These are phyloP conservation scores for Odontocerum albicorne DNA, from an alignment of 2,888 invertebrate genomes.

Conservation along the genomic window DNA sequence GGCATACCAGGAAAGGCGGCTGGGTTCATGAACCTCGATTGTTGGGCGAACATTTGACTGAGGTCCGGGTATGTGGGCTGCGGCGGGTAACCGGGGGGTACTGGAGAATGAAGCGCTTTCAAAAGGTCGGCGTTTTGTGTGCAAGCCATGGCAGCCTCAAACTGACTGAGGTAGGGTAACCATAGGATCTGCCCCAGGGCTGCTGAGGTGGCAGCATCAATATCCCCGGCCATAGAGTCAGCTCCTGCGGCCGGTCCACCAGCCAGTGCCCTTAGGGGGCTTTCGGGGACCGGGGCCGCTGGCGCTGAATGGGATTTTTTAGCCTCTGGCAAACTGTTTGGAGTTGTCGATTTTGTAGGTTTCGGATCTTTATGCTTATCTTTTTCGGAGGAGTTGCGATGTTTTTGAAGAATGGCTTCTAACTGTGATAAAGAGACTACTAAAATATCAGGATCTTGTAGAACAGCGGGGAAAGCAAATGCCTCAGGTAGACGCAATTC, in stretches of 20 bases:
- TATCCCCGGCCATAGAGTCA: slow-evolving; percentile 60
- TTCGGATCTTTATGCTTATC: slow-evolving; percentile 36
- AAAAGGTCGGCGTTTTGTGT: slow-evolving; percentile 60
- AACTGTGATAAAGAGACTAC: slow-evolving; percentile 76
- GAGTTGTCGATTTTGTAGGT: slow-evolving; percentile 37
- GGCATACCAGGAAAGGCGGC: slow-evolving; percentile 51
- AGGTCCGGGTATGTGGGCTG: slow-evolving; percentile 53
- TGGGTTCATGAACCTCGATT: slow-evolving; percentile 50
- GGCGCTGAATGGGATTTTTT: slow-evolving; percentile 10
- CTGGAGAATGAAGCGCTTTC: slow-evolving; percentile 57
- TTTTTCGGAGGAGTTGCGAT: slow-evolving; percentile 41
- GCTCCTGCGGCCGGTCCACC: slow-evolving; percentile 39
- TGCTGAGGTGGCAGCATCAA: slow-evolving; percentile 69
- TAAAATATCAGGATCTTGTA: slow-evolving; percentile 76
- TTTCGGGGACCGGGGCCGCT: slow-evolving; percentile 13
- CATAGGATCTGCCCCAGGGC: slow-evolving; percentile 74
- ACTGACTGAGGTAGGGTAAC: slow-evolving; percentile 68
- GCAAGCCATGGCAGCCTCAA: slow-evolving; percentile 62
- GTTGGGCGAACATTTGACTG: slow-evolving; percentile 53
- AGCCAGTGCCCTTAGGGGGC: slow-evolving; percentile 25
- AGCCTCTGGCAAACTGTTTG: slow-evolving; percentile 8
- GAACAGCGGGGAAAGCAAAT: slow-evolving; percentile 68
- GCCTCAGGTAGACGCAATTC: slow-evolving; percentile 75
- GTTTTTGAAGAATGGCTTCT: slow-evolving; percentile 63
- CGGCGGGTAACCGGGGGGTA: slow-evolving; percentile 47